Conservation (phyloP, 2,113 vertebrate genomes). For the Tauraco erythrolophus region DNA sequence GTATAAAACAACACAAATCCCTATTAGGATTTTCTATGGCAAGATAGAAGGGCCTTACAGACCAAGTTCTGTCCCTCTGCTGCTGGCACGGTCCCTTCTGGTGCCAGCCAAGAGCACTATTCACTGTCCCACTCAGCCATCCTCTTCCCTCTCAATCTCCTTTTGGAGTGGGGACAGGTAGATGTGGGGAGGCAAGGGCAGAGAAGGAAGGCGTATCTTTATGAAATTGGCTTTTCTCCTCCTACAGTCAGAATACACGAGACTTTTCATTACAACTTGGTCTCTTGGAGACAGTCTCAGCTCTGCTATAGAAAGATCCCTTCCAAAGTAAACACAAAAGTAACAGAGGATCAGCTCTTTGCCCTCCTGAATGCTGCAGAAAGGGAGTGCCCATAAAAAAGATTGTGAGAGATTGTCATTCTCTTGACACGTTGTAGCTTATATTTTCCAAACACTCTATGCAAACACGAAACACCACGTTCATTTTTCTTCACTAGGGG, state of each 20-base stretch:
- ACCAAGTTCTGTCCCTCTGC: not conserved
- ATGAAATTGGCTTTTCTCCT: not conserved
- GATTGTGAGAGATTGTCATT: not conserved
- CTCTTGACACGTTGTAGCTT: fast-evolving
- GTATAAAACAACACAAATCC: not conserved
- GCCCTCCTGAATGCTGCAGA: not conserved
- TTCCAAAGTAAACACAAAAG: not conserved
- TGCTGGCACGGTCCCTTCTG: not conserved
- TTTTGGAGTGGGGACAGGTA: not conserved
- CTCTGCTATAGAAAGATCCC: not conserved
- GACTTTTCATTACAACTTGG: not conserved
- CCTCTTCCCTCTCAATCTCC: not conserved
- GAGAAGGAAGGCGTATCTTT: not conserved
- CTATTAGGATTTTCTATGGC: not conserved
- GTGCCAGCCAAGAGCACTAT: not conserved
- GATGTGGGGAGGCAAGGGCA: not conserved
- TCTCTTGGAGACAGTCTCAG: not conserved
- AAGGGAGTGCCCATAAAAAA: not conserved
- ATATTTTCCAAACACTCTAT: not conserved
- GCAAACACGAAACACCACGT: not conserved
- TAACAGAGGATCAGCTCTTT: not conserved
- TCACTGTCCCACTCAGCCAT: not conserved
- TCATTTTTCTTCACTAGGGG: not conserved
- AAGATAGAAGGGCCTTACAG: not conserved
- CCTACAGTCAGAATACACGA: not conserved